Base-by-base conservation (phyloP, 2,888 invertebrate species). In the Flabesymbios commensalis region DNA sequence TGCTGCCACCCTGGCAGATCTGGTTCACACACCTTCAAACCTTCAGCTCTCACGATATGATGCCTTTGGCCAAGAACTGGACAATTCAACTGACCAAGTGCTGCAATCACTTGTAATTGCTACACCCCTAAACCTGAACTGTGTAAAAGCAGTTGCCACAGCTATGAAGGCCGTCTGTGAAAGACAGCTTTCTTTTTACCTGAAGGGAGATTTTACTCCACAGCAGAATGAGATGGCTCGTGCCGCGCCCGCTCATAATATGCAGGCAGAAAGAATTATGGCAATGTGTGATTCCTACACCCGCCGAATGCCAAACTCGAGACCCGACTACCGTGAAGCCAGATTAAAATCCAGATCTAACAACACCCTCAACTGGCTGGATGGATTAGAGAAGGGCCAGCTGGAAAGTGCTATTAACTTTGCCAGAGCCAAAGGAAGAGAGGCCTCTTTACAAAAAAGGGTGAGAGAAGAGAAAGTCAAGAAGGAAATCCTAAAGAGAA, bases 291-390 rank as follows among this genome's bases (percentile, higher is more conserved):
- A 57, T 33, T 22, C 3, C 7, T 32, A 48, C 5, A 19, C 22
- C 4, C 3, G 32, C 3, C 45, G 48, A 7, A 49, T 31, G 3
- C 49, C 57, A 19, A 57, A 57, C 22, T 47, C 57, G 3, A 5
- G n/a, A 2, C 7, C 19, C n/a, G 2, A n/a, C 24, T 4, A 51
- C 32, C 33, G 31, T 57, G 3, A 49, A 57, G 10, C 14, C 48
- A 4, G 51, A 48, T 47, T 57, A 10, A 57, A 57, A 45, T n/a
- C 31, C 31, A 53, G 24, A 19, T 4, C 24, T 17, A 57, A 49
- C 49, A 7, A 49, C 3, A 49, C 57, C 3, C 4, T 57, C 17
- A 19, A 57, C 3, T 57, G 57, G 57, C 31, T 57, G 3, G 28
- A 22, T 10, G 10, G 17, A 10, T 10, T 17, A 10, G 17, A 14